Base-by-base conservation (phyloP, 1,140 invertebrate species). In the Prorops nasuta region DNA sequence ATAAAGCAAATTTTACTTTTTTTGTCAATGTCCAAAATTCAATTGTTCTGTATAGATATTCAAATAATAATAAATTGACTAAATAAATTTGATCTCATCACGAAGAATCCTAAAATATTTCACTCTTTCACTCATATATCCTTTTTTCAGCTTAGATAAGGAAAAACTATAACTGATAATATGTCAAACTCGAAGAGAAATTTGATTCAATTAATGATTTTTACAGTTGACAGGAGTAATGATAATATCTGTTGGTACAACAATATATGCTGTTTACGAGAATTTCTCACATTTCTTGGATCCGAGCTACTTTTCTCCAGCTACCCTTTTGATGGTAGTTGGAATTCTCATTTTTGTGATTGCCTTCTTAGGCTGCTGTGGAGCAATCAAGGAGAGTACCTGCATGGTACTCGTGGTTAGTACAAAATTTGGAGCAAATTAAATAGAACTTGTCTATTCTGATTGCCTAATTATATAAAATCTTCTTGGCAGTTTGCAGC, bases 311-410 rank as follows among this genome's bases (percentile, higher is more conserved):
- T 84, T 84, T 49, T 88, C 87, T 7, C 86, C 88, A 16, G 85
- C 89, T 1, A 83, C 82, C 3, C 77, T 93, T 9, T 74, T 92
- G 17, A 86, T 93, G 41, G 82, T 85, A 35, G 85, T 90, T 51
- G 91, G 91, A 1, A 78, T 84, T 38, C 81, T 92, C 17, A 84
- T 92, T 57, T 85, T 92, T 42, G 73, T 89, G 24, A 87, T 93
- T 10, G 86, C 90, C 1, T 81, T 89, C 37, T 85, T 92, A 60
- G 91, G 91, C 41, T 91, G 89, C 65, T 86, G 87, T 54, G 91
- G 91, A 8, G 91, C 91, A 1, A 66, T 90, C 39, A 89, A 84
- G 68, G 90, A 92, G 72, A 92, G 88, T 66, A 86, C 88, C 8
- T 89, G 87, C 70, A 83, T 94, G 74, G 85, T 92, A 16, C 85